These are phyloP conservation scores for Cebus imitator DNA, from an alignment of 2,113 vertebrate species.

Conservation along the genomic window DNA sequence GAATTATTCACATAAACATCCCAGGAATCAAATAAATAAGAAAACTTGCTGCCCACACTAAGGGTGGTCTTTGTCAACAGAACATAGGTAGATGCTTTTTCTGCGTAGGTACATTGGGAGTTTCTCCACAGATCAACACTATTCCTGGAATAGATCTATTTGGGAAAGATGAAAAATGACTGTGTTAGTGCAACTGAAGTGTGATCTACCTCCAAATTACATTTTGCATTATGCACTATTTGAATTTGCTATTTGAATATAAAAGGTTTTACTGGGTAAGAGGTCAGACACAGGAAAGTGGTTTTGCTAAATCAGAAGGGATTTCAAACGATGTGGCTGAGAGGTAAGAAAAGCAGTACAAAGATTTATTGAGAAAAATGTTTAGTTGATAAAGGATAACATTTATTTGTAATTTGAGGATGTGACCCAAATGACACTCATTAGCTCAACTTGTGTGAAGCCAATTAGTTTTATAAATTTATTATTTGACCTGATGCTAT, in stretches of 20 bases:
- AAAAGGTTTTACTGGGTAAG: slow-evolving; percentile 73
- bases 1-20: slow-evolving; percentile 1
- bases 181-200: slow-evolving; percentile 13
- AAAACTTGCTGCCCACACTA: background rate
- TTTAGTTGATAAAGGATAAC: slow-evolving; percentile 84
- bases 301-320: slow-evolving; percentile 80
- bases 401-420: slow-evolving; percentile 87
- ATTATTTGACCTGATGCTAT: slow-evolving; percentile 77
- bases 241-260: slow-evolving; percentile 77
- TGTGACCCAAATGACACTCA: slow-evolving; percentile 83
- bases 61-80: background rate
- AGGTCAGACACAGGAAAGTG: slow-evolving; percentile 75
- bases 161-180: slow-evolving; percentile 46
- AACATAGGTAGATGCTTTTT: slow-evolving; percentile 26
- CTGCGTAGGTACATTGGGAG: background rate
- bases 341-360: slow-evolving; percentile 77
- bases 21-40: slow-evolving; percentile 19
- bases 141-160: background rate
- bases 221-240: slow-evolving; percentile 72
- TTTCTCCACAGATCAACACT: slow-evolving; percentile 8
- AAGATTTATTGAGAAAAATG: slow-evolving; percentile 84
- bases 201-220: slow-evolving; percentile 60
- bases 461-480: slow-evolving; percentile 83
- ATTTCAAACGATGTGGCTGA: slow-evolving; percentile 74
- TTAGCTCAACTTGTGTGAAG: slow-evolving; percentile 81